Conservation (phyloP, 2,797 vertebrate species). For the Danio choprae region DNA sequence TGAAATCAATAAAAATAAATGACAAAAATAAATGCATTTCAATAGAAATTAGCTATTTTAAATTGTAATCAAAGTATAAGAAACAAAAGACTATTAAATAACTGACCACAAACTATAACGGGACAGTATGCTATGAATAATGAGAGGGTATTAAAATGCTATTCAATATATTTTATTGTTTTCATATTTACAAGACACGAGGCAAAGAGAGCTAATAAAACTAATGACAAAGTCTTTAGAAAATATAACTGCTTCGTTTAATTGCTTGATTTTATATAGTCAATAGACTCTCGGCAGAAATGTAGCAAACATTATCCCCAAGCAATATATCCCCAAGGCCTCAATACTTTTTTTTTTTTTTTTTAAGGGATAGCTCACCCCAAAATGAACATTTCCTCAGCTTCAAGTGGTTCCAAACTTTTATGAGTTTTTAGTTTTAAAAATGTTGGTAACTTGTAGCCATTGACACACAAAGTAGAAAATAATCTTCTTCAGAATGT, state of each 20-base stretch:
- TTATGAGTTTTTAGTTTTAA: too few species aligned
- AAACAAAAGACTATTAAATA: not conserved
- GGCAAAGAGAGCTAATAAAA: too few species aligned
- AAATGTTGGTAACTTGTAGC: too few species aligned
- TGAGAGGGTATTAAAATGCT: not conserved
- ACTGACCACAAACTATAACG: not conserved
- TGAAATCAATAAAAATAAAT: not conserved
- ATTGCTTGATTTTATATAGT: not conserved
- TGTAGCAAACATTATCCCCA: not conserved
- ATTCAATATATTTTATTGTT: not conserved
- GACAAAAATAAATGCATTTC: not conserved
- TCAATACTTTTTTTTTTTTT: not conserved
- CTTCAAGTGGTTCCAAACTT: too few species aligned
- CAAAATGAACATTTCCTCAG: too few species aligned
- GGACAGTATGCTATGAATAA: not conserved
- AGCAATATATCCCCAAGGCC: not conserved
- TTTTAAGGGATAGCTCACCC: too few species aligned
- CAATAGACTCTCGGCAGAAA: not conserved
- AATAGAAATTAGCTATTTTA: not conserved
- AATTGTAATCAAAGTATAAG: not conserved
- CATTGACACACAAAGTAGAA: not conserved
- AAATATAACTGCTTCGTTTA: not conserved
- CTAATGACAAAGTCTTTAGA: not conserved
- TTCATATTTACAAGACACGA: not conserved
- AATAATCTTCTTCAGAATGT: not conserved